phyloP scores from a whole-genome alignment of 2,888 invertebrate genomes.

The Dioctria rufipes region DNA sequence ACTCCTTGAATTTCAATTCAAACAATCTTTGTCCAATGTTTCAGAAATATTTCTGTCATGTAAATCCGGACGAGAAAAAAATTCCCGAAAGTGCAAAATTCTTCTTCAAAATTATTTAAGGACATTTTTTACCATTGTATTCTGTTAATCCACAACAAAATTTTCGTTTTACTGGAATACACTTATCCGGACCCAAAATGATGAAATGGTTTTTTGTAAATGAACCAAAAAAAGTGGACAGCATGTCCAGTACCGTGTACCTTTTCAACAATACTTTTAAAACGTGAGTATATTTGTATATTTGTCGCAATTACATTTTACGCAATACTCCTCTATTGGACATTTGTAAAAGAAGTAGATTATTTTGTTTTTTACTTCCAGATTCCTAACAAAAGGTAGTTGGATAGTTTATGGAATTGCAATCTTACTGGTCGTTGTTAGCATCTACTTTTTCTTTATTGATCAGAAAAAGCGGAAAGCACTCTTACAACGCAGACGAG shows the following conservation, averaged over 20 bases:
- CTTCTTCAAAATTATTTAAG: slow-evolving; percentile 8
- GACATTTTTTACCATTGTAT: slow-evolving; percentile 10
- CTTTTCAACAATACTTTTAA: slow-evolving; percentile 63
- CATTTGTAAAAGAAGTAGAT: too few species aligned
- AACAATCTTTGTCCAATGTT: background rate
- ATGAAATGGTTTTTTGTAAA: slow-evolving; percentile 38
- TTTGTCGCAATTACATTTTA: background rate
- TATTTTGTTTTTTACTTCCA: slow-evolving; percentile 46
- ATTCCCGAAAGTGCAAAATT: background rate
- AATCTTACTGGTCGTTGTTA: slow-evolving; percentile 62
- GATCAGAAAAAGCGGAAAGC: slow-evolving; percentile 64
- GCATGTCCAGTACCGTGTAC: slow-evolving; percentile 62
- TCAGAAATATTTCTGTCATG: slow-evolving; percentile 3
- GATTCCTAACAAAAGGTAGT: slow-evolving; percentile 65
- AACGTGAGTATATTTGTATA: slow-evolving; percentile 58
- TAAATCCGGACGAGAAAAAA: background rate
- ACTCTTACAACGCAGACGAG: slow-evolving; percentile 58
- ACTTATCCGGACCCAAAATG: background rate
- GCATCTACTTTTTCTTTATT: slow-evolving; percentile 64
- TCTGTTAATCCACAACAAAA: background rate
- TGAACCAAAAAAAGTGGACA: slow-evolving; percentile 61
- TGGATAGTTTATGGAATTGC: slow-evolving; percentile 67
- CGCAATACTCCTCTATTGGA: too few species aligned
- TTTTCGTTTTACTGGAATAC: background rate
- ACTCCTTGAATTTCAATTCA: too few species aligned